Evolutionary conservation across 2,797 vertebrate genomes (phyloP), one percentile per base, ranked within the genome.

Genomic region (Gymnoscopelus microlampas): DNA sequence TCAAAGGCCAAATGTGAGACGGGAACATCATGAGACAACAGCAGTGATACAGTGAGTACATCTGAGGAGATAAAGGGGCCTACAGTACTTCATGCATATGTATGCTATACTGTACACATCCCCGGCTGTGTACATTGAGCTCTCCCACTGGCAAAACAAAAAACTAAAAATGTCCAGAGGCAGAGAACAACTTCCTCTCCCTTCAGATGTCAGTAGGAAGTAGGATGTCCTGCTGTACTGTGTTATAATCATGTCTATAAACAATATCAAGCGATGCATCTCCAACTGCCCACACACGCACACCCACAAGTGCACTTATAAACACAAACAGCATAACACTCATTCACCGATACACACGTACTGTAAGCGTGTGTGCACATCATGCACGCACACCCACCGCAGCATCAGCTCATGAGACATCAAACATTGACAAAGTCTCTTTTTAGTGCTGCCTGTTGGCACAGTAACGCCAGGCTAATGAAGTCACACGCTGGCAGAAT

Each of bases 371-470:
- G 7, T 8, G 23, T 3, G 14, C 13, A 49, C 48, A 53, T 57
- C 48, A 53, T 57, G 49, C 58, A 60, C 58, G 65, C 53, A 57
- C 57, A 67, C 53, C 67, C 77, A 87, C 56, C 87, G 88, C 88
- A 74, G 82, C 82, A 86, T 86, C 87, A 87, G 85, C 89, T 91
- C 86, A 89, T 78, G 53, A 90, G 85, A 91, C 89, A 91, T 92
- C 91, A 94, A 93, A 95, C 91, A 94, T 90, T 93, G 92, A 96
- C 94, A 95, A 95, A 95, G 94, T 92, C 91, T 82, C 94, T 93
- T 95, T 96, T 95, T 94, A 94, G 89, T 92, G 88, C 86, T 91
- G 91, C 73, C 89, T 92, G 89, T 93, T 94, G 95, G 93, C 93
- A 94, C 92, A 93, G 93, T 92, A 93, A 90, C 84, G 84, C 77